Percentiles rank a stretch among this genome's conserved stretches.
These are phyloP conservation scores for Pseudomyrmex pallidus DNA, from an alignment of 1,140 invertebrate species.

Conservation along the genomic window DNA sequence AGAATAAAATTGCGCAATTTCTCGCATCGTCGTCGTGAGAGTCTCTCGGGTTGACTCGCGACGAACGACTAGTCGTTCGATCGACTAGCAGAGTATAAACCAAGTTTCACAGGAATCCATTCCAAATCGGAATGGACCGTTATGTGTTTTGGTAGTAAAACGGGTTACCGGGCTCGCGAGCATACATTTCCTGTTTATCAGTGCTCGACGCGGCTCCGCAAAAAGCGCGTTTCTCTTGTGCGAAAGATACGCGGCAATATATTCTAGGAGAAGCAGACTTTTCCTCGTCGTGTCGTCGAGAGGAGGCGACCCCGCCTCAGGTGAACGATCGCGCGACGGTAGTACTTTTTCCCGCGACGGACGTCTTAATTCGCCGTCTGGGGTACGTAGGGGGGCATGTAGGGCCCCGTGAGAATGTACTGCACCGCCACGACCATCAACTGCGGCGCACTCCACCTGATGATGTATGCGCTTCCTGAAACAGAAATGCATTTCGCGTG, in stretches of 20 bases:
- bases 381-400: constrained; percentile 83
- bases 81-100: constrained; percentile 4
- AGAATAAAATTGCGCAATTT: constrained; percentile 37
- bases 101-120: constrained; percentile 23
- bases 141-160: constrained; percentile 28
- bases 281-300: constrained; percentile 26
- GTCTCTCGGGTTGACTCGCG: constrained; percentile 17
- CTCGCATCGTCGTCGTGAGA: constrained; percentile 6
- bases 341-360: constrained; percentile 8
- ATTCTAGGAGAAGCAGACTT: neutral
- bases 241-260: constrained; percentile 32
- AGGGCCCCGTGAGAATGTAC: constrained; percentile 84
- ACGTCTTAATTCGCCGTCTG: constrained; percentile 81
- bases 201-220: constrained; percentile 4
- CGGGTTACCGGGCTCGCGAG: constrained; percentile 20
- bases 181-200: constrained; percentile 22
- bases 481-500: constrained; percentile 77
- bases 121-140: constrained; percentile 1
- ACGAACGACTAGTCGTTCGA: constrained; percentile 19
- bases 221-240: constrained; percentile 13
- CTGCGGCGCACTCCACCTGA: constrained; percentile 84
- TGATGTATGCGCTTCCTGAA: constrained; percentile 84
- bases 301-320: neutral
- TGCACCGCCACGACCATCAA: constrained; percentile 84
- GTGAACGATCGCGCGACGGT: constrained; percentile 9